Conservation (phyloP, 2,888 invertebrate genomes). For the Leucoma salicis region DNA sequence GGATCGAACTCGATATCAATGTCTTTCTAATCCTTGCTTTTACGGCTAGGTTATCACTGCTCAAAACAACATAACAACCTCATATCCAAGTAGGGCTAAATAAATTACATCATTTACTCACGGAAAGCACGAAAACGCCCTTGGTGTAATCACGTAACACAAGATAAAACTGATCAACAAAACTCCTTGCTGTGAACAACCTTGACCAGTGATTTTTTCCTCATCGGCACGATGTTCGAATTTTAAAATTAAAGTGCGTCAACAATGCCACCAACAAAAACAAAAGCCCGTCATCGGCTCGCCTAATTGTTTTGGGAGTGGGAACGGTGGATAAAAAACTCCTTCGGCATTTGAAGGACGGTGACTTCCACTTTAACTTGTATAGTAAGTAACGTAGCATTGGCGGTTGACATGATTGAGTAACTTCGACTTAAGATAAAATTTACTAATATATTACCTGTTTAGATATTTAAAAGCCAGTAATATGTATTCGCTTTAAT, state of each 20-base stretch:
- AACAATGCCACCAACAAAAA: constrained; percentile 55
- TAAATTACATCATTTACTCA: constrained; percentile 24
- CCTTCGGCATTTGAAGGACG: constrained; percentile 69
- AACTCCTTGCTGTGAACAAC: constrained; percentile 22
- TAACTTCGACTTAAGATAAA: too few relatives aligned
- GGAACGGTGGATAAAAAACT: constrained; percentile 51
- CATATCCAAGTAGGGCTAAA: background rate
- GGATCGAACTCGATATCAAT: too few relatives aligned
- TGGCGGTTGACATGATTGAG: constrained; percentile 31
- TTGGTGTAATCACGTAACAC: constrained; percentile 1
- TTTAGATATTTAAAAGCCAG: too few relatives aligned
- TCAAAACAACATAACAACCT: background rate
- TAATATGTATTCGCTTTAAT: too few relatives aligned
- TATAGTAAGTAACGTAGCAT: constrained; percentile 39
- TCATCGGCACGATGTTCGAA: constrained; percentile 27
- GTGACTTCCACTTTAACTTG: constrained; percentile 62
- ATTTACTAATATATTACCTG: too few relatives aligned
- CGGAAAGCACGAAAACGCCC: background rate
- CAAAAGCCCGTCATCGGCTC: constrained; percentile 42
- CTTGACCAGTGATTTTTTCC: constrained; percentile 23
- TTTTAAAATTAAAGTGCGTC: constrained; percentile 40
- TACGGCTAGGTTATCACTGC: too few relatives aligned
- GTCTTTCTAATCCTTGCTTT: too few relatives aligned
- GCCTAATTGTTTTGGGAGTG: constrained; percentile 63
- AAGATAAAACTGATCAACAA: constrained; percentile 17